Evolutionary conservation across 2,888 invertebrate species (phyloP).

Genomic region (Lathronympha strigana): DNA sequence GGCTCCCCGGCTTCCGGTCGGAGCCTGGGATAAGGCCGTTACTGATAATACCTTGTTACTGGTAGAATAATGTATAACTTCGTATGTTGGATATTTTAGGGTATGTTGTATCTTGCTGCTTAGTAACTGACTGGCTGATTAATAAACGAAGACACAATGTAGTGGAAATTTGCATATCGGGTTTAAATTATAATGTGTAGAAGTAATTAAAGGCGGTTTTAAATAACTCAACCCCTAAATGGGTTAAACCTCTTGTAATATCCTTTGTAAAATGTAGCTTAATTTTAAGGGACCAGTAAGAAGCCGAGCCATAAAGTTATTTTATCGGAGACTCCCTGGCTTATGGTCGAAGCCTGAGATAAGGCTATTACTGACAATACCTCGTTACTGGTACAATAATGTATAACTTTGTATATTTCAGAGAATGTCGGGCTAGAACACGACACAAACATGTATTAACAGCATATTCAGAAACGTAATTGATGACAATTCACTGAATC

Average conservation of each 20-base stretch:
- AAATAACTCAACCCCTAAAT: too few relatives aligned
- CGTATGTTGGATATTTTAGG: background rate
- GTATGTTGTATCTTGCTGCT: background rate
- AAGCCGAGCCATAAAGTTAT: conserved; percentile 47
- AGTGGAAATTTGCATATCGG: too few relatives aligned
- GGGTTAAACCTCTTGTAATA: too few relatives aligned
- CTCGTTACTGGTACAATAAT: conserved; percentile 17
- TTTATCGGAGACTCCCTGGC: conserved; percentile 54
- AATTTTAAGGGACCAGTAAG: conserved; percentile 16
- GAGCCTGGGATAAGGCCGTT: conserved; percentile 46
- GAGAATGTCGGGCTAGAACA: too few relatives aligned
- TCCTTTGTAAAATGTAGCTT: too few relatives aligned
- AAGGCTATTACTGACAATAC: conserved; percentile 48
- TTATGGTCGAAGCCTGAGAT: conserved; percentile 47
- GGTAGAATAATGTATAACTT: background rate
- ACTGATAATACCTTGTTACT: conserved; percentile 46
- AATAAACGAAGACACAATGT: background rate
- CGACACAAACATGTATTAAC: too few relatives aligned
- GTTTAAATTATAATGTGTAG: too few relatives aligned
- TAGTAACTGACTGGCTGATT: background rate
- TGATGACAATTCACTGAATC: too few relatives aligned
- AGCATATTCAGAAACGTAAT: too few relatives aligned
- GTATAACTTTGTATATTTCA: conserved; percentile 2
- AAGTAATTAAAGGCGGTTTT: too few relatives aligned
- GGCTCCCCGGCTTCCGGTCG: conserved; percentile 48